phyloP scores from a whole-genome alignment of 2,888 invertebrate species.

The Agriopis leucophaearia region DNA sequence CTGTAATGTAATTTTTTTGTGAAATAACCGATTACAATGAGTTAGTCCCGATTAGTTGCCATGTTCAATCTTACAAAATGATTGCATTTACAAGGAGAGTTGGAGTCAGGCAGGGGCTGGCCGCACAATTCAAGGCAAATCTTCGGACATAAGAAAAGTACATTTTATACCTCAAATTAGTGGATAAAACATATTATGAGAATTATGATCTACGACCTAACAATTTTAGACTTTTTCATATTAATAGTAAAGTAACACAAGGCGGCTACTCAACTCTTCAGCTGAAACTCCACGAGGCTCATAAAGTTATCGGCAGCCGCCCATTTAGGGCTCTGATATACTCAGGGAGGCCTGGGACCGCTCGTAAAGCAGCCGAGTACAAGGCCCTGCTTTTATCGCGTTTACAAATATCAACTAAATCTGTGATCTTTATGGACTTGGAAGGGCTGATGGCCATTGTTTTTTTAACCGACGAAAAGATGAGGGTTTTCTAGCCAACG shows the following conservation, averaged over 20 bases:
- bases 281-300: background rate
- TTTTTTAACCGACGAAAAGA: background rate
- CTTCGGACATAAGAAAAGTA: too few relatives aligned
- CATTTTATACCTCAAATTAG: too few relatives aligned
- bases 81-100: too few relatives aligned
- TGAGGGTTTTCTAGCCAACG: background rate
- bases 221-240: too few relatives aligned
- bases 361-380: conserved; percentile 54
- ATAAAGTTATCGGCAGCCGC: conserved; percentile 6
- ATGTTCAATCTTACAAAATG: too few relatives aligned
- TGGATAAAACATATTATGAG: too few relatives aligned
- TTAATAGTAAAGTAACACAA: background rate
- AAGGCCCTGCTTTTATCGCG: conserved; percentile 56
- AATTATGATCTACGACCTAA: background rate
- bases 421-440: conserved; percentile 36
- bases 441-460: background rate
- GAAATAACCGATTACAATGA: too few relatives aligned
- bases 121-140: too few relatives aligned
- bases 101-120: too few relatives aligned
- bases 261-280: background rate
- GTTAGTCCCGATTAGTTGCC: too few relatives aligned
- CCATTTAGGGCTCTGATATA: conserved; percentile 11
- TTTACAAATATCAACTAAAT: conserved; percentile 45
- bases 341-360: conserved; percentile 18
- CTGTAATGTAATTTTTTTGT: too few relatives aligned